These are phyloP conservation scores for Benitochromis conjunctus DNA, from an alignment of 2,113 vertebrate genomes.

Conservation along the genomic window DNA sequence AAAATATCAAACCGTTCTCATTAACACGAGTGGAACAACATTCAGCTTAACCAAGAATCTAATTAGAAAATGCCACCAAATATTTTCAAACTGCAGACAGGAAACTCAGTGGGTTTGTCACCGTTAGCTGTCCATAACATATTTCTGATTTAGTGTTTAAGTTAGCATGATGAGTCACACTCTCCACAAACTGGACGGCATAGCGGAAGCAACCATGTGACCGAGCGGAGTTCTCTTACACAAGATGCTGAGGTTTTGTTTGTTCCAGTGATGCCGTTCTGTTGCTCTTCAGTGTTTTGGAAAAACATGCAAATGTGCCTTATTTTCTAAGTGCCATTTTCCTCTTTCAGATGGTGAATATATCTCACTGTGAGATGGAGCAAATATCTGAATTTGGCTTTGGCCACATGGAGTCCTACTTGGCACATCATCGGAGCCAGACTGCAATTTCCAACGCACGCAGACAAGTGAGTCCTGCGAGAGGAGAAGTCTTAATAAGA, in stretches of 20 bases:
- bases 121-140: not conserved
- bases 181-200: not conserved
- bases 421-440: not conserved
- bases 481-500: constrained; percentile 23
- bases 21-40: not conserved
- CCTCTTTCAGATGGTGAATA: not conserved
- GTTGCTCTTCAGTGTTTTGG: not conserved
- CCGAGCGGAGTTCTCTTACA: not conserved
- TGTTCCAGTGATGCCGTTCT: not conserved
- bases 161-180: not conserved
- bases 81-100: not conserved
- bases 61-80: not conserved
- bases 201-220: not conserved
- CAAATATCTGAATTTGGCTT: not conserved
- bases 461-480: not conserved
- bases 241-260: not conserved
- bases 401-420: not conserved
- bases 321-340: not conserved
- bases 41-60: accelerated
- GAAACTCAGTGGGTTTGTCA: not conserved
- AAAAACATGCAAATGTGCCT: not conserved
- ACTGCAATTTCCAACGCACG: constrained; percentile 2
- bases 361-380: constrained; percentile 8
- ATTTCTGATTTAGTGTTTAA: not conserved
- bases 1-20: not conserved